Evolutionary conservation across 1,140 invertebrate genomes (phyloP), one percentile per base, ranked within the genome.

Genomic region (Procambarus clarkii): DNA sequence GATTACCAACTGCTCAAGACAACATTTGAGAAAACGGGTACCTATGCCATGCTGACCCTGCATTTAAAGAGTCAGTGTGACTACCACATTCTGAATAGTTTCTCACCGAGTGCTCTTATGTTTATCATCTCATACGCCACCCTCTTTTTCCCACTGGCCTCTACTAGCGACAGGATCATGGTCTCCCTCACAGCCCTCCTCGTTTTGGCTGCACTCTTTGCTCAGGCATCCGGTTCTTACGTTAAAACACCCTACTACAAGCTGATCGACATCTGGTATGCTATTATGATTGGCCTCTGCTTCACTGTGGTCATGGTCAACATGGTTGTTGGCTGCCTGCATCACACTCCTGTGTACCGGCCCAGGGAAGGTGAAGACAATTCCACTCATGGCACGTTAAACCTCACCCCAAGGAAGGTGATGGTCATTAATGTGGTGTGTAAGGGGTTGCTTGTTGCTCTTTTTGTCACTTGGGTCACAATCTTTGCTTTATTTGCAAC

Each of bases 251-350:
- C 83, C 13, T 86, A 86, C 46, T 86, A 24, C 46, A 86, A 76
- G 45, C 48, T 86, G 0, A n/a, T 86, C 2, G 83, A 86, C 71
- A 45, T 86, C 2, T 86, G 83, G 83, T 86, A 86, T 50, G 69
- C 74, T 3, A 0, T 9, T 0, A 13, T 86, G 8, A 76, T 86
- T 46, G 8, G 24, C 1, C 21, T 86, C 11, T 76, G 83, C 71
- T 86, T 74, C 48, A 11, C 9, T 21, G 46, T 86, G 1, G 83
- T 86, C 34, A 86, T 76, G 7, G 83, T 34, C 24, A 76, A 86
- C 24, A 46, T n/a, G 13, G 5, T 54, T 18, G 71, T 86, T 5
- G 71, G 71, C 46, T 76, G 9, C 34, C 60, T 83, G 34, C n/a
- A 74, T 3, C 5, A 34, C 64, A 18, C 15, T 5, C 64, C 5